Evolutionary conservation across 2,888 invertebrate species (phyloP), one percentile per base, ranked within the genome.

Genomic region (Folsomia candida): DNA sequence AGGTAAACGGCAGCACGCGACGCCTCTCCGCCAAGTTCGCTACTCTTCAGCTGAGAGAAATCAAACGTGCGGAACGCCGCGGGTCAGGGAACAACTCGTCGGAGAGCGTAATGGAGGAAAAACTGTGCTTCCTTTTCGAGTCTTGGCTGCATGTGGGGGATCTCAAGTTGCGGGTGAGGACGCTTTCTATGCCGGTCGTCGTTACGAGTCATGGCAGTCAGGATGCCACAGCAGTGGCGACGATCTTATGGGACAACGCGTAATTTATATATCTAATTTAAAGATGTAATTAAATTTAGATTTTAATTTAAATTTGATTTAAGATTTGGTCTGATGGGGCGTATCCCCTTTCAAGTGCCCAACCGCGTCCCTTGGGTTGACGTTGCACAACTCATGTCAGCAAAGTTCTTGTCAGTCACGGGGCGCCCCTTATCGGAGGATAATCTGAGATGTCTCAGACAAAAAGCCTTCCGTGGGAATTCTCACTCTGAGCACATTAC

Each of bases 71-170:
- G 9, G 77, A 75, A 24, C 68, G 70, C 25, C 69, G 70, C 22
- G 70, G 75, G 3, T 64, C 22, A 14, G 71, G 60, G 6, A 58
- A 27, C n/a, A 66, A 28, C n/a, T n/a, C 61, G 2, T 51, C 51
- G 11, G 74, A 75, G 27, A 51, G 71, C 4, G 77, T 77, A 1
- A 77, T 75, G 77, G 77, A 77, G 24, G 77, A 77, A 20, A 77
- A 77, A 62, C 71, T 75, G 18, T 73, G 72, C 24, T 25, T 77
- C 6, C 65, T 72, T 27, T 77, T 75, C 47, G 66, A 66, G 18
- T 63, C 64, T 22, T 0, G 22, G 25, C 65, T 72, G 3, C 69
- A 67, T 24, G 69, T 75, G 4, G 77, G 73, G n/a, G 73, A 74
- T 0, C 14, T 70, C 25, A 67, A 67, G n/a, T 67, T 76, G 37